Conservation (phyloP, 2,797 vertebrate genomes). For the Crypturellus tataupa region DNA sequence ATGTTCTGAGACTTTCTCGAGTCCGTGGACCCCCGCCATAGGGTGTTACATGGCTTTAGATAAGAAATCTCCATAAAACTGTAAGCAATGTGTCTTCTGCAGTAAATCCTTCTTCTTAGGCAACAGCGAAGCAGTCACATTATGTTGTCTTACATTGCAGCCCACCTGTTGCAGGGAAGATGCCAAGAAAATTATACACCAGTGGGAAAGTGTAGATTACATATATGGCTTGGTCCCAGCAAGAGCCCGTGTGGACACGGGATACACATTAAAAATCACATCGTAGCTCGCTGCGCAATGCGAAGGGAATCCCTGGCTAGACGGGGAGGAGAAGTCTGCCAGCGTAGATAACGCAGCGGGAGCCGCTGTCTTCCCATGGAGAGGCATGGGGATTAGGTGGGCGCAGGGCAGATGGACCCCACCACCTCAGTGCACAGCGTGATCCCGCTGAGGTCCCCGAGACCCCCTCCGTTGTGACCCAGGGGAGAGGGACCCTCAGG, state of each 20-base stretch:
- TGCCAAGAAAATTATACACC: constrained; percentile 63
- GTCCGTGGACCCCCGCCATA: constrained; percentile 36
- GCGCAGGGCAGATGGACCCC: neutral
- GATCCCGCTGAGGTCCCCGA: neutral
- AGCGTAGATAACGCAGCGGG: neutral
- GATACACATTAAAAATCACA: constrained; percentile 7
- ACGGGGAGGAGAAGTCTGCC: neutral
- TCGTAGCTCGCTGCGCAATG: neutral
- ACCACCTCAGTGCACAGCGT: rapidly evolving
- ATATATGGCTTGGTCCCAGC: constrained; percentile 41
- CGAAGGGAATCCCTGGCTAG: constrained; percentile 26
- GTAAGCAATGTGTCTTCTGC: constrained; percentile 58
- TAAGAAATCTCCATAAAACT: constrained; percentile 75
- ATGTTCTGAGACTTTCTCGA: constrained; percentile 37
- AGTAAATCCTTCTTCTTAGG: constrained; percentile 68
- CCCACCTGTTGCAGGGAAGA: constrained; percentile 73
- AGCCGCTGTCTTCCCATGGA: neutral
- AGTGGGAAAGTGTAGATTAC: constrained; percentile 58
- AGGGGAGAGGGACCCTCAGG: neutral
- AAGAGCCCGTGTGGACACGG: neutral
- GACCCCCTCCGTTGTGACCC: neutral
- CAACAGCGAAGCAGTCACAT: constrained; percentile 41
- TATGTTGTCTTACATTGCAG: constrained; percentile 44
- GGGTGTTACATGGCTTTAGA: constrained; percentile 73
- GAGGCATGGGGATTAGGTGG: neutral